Evolutionary conservation across 1,140 invertebrate species (phyloP), one percentile per base, ranked within the genome.

Genomic region (Drosophila funebris): DNA sequence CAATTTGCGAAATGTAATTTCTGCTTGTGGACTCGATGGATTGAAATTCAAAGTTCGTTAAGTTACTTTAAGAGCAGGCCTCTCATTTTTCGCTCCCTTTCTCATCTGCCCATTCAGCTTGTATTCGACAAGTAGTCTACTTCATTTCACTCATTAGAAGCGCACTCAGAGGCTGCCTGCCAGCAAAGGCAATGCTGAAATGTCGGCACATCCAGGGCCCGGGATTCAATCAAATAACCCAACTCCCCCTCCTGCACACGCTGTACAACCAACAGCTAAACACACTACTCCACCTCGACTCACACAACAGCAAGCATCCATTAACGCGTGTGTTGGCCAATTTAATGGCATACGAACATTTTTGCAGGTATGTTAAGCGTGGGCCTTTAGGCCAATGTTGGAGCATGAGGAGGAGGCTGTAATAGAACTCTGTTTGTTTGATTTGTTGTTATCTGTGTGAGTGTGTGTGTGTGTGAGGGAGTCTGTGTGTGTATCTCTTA

Each of bases 81-180:
- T 56, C 33, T 43, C 9, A 8, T 33, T 58, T 46, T 48, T 4
- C 54, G 43, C 11, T 7, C 2, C 4, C 0, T 20, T 27, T 16
- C n/a, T 31, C 11, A 22, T 8, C 9, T 4, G 24, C 16, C 41
- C 14, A 6, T 29, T 27, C 39, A 29, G 50, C 39, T 63, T 48
- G 41, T 22, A 53, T 44, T 62, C 37, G 46, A 62, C 68, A 82
- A 83, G 78, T 67, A 52, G 57, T 50, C 75, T 75, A 78, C 79
- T 83, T 83, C 48, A 83, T 83, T 83, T 78, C 58, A 68, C 67
- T 69, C 79, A 78, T 83, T 83, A 83, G 76, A 60, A 48, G 48
- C 68, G 60, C 69, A 77, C 62, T 60, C 73, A 66, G 61, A 48
- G 50, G 16, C 53, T 52, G 27, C 5, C 56, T 50, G 4, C 52